phyloP scores from a whole-genome alignment of 1,140 invertebrate genomes.

The Ostrea denselamellosa region DNA sequence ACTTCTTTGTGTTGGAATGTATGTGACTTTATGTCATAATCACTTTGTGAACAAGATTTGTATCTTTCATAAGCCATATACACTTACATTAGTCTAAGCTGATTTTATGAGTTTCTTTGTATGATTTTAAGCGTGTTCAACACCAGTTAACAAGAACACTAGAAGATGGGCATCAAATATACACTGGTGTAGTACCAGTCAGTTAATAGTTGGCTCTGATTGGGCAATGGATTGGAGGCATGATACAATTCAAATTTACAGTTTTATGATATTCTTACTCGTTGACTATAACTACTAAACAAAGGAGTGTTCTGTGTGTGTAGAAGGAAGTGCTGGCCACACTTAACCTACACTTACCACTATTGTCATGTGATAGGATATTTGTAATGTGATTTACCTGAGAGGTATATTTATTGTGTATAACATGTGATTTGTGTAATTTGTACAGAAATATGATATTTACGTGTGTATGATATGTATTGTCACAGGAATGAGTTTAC shows the following conservation, averaged over 20 bases:
- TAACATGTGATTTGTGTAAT: not conserved
- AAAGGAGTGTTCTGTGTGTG: not conserved
- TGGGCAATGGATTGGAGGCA: not conserved
- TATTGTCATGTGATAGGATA: not conserved
- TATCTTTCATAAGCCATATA: not conserved
- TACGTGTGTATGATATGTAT: not conserved
- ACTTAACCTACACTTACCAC: not conserved
- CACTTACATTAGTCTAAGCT: not conserved
- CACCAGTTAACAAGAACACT: not conserved
- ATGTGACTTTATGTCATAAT: not conserved
- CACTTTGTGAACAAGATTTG: not conserved
- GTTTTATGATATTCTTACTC: not conserved
- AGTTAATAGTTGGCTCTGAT: not conserved
- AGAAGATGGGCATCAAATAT: not conserved
- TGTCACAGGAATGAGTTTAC: not conserved
- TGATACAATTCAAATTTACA: not conserved
- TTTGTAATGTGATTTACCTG: not conserved
- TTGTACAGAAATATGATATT: conserved; percentile 9
- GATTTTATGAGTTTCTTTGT: not conserved
- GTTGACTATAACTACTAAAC: not conserved
- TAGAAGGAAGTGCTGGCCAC: conserved; percentile 29
- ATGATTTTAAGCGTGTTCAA: not conserved
- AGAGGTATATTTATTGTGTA: not conserved
- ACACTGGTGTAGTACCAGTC: not conserved
- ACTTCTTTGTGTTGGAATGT: not conserved